Conservation (phyloP, 2,113 vertebrate genomes). For the Pongo abelii region DNA sequence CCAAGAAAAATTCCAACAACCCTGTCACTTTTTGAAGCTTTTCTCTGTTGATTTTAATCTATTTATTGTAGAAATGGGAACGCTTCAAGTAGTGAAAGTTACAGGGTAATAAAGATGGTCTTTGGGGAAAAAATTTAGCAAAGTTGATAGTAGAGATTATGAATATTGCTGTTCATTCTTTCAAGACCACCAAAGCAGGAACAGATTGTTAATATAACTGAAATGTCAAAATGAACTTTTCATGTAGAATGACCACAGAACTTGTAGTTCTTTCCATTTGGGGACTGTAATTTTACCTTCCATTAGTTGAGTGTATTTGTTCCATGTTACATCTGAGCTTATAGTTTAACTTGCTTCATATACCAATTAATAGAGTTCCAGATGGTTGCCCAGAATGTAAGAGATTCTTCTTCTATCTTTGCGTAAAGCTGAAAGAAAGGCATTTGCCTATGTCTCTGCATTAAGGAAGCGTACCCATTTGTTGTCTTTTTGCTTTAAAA, state of each 20-base stretch:
- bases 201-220: background rate
- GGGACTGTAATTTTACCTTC: background rate
- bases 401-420: background rate
- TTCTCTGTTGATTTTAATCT: slow-evolving; percentile 17
- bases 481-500: slow-evolving; percentile 40
- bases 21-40: background rate
- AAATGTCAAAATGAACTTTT: slow-evolving; percentile 26
- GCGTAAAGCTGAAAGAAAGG: slow-evolving; percentile 65
- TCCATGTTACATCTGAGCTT: background rate
- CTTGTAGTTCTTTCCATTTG: background rate
- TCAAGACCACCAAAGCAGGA: background rate
- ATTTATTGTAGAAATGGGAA: background rate
- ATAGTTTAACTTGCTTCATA: background rate
- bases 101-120: background rate
- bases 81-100: slow-evolving; percentile 2
- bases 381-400: background rate
- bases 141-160: background rate
- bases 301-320: background rate
- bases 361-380: background rate
- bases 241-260: background rate
- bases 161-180: background rate
- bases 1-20: background rate
- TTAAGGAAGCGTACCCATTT: slow-evolving; percentile 69
- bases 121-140: background rate
- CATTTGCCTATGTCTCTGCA: slow-evolving; percentile 63